Evolutionary conservation across 2,888 invertebrate species (phyloP).

Genomic region (Taenaris catops): DNA sequence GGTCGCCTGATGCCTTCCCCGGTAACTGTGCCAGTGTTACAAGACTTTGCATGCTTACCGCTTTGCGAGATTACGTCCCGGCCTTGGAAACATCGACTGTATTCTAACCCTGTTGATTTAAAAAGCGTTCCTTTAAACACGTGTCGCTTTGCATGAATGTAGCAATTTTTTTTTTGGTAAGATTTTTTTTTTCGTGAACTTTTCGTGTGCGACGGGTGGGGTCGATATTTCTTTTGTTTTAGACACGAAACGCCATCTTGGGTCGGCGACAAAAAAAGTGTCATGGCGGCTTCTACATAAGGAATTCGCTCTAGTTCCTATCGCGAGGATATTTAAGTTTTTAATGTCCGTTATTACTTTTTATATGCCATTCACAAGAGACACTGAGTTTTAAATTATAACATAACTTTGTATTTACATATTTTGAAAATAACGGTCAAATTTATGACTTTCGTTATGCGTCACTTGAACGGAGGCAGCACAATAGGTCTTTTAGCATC

Average conservation of each 20-base stretch:
- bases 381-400: too few relatives aligned
- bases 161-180: conserved; percentile 28
- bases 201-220: conserved; percentile 54
- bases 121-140: too few relatives aligned
- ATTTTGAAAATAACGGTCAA: conserved; percentile 4
- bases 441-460: too few relatives aligned
- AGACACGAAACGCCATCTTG: conserved; percentile 72
- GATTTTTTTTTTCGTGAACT: conserved; percentile 30
- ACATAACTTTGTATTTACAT: too few relatives aligned
- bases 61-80: conserved; percentile 55
- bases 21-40: conserved; percentile 72
- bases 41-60: conserved; percentile 73
- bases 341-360: too few relatives aligned
- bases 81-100: conserved; percentile 46
- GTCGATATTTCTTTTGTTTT: conserved; percentile 71
- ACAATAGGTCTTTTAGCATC: too few relatives aligned
- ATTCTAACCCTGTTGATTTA: conserved; percentile 40
- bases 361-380: too few relatives aligned
- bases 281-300: conserved; percentile 60
- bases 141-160: conserved; percentile 13
- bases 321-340: conserved; percentile 16
- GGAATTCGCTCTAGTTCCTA: conserved; percentile 24
- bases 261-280: conserved; percentile 68
- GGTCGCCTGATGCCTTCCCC: conserved; percentile 67
- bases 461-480: too few relatives aligned